Percentiles rank a stretch among this genome's conserved stretches.
phyloP scores from a whole-genome alignment of 2,797 vertebrate species.

The Sebastiscus albofasciatus region DNA sequence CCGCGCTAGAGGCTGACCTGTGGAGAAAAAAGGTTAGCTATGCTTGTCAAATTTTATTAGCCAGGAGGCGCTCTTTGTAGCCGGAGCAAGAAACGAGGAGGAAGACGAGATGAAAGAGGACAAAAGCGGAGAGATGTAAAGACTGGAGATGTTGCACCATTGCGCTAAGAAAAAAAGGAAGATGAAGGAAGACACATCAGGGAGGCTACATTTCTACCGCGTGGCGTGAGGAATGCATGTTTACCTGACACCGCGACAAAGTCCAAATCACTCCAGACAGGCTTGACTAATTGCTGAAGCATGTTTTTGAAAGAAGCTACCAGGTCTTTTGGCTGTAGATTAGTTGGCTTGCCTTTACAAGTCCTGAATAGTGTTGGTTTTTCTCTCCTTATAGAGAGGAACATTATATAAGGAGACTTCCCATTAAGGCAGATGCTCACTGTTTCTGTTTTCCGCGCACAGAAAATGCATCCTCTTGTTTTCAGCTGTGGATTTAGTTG shows the following conservation, averaged over 20 bases:
- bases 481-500: slow-evolving; percentile 18
- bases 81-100: slow-evolving; percentile 40
- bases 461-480: slow-evolving; percentile 16
- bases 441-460: not conserved
- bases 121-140: slow-evolving; percentile 36
- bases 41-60: slow-evolving; percentile 93
- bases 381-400: not conserved
- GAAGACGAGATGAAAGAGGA: slow-evolving; percentile 68
- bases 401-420: slow-evolving; percentile 12
- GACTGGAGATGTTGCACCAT: slow-evolving; percentile 6
- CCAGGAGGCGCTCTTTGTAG: slow-evolving; percentile 72
- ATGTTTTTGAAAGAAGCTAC: slow-evolving; percentile 9
- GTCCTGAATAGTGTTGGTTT: not conserved
- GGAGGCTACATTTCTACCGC: not conserved
- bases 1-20: slow-evolving; percentile 75
- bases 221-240: not conserved
- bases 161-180: slow-evolving; percentile 25
- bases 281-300: slow-evolving; percentile 36
- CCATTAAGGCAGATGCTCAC: slow-evolving; percentile 19
- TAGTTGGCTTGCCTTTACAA: not conserved
- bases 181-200: slow-evolving; percentile 40
- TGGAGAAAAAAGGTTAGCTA: slow-evolving; percentile 84
- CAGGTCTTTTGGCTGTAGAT: slow-evolving; percentile 1
- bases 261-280: slow-evolving; percentile 29
- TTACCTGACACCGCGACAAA: slow-evolving; percentile 19